Evolutionary conservation across 2,888 invertebrate species (phyloP), one percentile per base, ranked within the genome.

Genomic region (Piscicola geometra): DNA sequence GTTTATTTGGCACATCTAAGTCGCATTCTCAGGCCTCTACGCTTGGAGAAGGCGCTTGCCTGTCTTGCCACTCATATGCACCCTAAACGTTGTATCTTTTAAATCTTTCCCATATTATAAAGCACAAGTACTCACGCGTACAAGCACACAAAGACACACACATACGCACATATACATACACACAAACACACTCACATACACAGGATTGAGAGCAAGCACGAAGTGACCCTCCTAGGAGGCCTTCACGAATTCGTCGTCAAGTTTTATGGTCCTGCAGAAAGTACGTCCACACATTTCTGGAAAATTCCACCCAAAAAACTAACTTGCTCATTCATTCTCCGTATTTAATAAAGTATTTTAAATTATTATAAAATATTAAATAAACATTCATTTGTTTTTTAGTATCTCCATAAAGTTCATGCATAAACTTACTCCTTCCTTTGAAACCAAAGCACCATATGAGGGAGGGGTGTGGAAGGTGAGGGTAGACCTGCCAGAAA

Each of bases 381-480:
- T 52, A 52, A 52, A 18, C 52, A 52, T 18, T 52, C 15, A 52
- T 52, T 52, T 52, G 52, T 52, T 52, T 18, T 18, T 52, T 52
- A 52, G 52, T 52, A 52, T 52, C 21, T 18, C 21, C 18, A 52
- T 52, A 52, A 52, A 15, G 15, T 66, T 12, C 12, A 18, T 12
- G 18, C 12, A 25, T n/a, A n/a, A n/a, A 50, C 21, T 50, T n/a
- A n/a, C n/a, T n/a, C n/a, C n/a, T n/a, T n/a, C n/a, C n/a, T n/a
- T n/a, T n/a, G n/a, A 25, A 18, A 64, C 35, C 15, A 77, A 87
- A 94, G 94, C 99, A 78, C 95, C 98, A 9, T 99, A 99, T 87
- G 98, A 99, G 87, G 98, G 97, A 79, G 99, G 99, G 78, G 93
- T 99, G 77, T 99, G 99, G 99, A 95, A 97, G 85, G 97, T 99